A percentile compares a stretch with the other conserved stretches of the same genome.
phyloP scores from a whole-genome alignment of 2,113 vertebrate species.

The Eolophus roseicapilla region DNA sequence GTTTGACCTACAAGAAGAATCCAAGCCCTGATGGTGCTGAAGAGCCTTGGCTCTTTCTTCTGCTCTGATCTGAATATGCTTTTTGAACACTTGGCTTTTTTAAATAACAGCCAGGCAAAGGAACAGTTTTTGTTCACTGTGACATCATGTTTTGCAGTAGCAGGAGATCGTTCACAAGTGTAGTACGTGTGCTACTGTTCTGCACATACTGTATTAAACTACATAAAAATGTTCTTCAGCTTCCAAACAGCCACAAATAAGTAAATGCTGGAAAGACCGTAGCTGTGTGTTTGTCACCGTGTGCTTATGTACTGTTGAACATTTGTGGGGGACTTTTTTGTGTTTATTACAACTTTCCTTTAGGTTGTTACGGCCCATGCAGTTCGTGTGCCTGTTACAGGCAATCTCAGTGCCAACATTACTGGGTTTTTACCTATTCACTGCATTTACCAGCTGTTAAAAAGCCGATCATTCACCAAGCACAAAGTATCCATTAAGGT shows the following conservation, averaged over 20 bases:
- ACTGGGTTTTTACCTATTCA: slow-evolving; percentile 97
- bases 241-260: not conserved
- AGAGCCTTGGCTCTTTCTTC: not conserved
- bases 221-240: not conserved
- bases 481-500: slow-evolving; percentile 99
- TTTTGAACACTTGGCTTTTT: not conserved
- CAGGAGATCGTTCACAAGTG: not conserved
- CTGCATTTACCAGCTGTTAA: slow-evolving; percentile 96
- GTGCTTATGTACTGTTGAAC: not conserved
- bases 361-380: slow-evolving; percentile 98
- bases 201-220: not conserved
- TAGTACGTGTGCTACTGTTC: not conserved
- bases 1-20: not conserved
- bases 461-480: slow-evolving; percentile 96
- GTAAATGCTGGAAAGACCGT: not conserved
- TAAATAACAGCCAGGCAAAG: not conserved
- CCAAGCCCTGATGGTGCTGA: not conserved
- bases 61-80: not conserved
- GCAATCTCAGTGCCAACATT: slow-evolving; percentile 94
- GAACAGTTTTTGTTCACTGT: not conserved
- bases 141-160: not conserved
- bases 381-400: slow-evolving; percentile 94
- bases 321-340: not conserved
- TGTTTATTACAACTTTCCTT: not conserved
- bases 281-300: not conserved